Evolutionary conservation across 2,888 invertebrate species (phyloP).

Genomic region (Notocelia uddmanniana): DNA sequence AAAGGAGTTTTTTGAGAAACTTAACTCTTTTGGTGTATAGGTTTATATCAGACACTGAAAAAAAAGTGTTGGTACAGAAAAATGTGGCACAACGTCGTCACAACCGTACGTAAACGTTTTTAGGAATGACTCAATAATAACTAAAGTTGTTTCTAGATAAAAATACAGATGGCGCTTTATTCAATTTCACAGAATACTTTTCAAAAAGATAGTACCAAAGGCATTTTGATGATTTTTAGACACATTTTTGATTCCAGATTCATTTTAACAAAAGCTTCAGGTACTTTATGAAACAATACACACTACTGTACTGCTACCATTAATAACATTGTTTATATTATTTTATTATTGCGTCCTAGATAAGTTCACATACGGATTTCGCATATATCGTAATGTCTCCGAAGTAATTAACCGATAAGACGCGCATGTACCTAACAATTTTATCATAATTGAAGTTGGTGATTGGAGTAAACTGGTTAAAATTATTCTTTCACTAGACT

Average conservation of each 20-base stretch:
- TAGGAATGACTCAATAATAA: neutral
- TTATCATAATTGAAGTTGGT: slow-evolving; percentile 27
- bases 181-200: neutral
- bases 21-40: neutral
- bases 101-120: neutral
- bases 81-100: neutral
- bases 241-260: neutral
- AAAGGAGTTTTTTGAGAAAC: slow-evolving; percentile 17
- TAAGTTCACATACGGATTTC: slow-evolving; percentile 6
- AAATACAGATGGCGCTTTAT: slow-evolving; percentile 19
- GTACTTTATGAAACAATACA: too few relatives aligned
- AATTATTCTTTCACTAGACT: slow-evolving; percentile 34
- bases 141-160: neutral
- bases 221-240: neutral
- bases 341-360: neutral
- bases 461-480: slow-evolving; percentile 3
- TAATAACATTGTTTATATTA: neutral
- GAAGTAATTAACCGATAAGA: slow-evolving; percentile 32
- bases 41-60: slow-evolving; percentile 3
- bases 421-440: slow-evolving; percentile 6
- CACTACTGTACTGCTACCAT: too few relatives aligned
- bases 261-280: too few relatives aligned
- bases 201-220: too few relatives aligned
- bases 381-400: slow-evolving; percentile 21
- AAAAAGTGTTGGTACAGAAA: neutral